Evolutionary conservation across 1,140 invertebrate species (phyloP).

Genomic region (Macrostomum lignano): DNA sequence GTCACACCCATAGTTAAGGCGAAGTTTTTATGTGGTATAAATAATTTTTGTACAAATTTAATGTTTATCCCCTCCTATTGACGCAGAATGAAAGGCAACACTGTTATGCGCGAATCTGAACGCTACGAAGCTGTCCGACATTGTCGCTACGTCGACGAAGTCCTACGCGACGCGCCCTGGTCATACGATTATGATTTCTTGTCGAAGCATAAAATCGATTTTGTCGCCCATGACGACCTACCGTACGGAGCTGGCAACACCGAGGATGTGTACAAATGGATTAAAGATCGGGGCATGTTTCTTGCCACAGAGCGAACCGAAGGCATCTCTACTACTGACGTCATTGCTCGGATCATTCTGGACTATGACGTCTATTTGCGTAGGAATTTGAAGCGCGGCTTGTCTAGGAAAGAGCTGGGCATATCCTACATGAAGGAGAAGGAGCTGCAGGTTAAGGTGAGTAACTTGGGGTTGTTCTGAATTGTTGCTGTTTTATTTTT

Average conservation of each 20-base stretch:
- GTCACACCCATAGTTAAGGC: too few species aligned
- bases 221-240: slow-evolving; percentile 93
- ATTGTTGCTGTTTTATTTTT: too few species aligned
- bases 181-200: slow-evolving; percentile 64
- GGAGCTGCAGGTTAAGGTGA: too few species aligned
- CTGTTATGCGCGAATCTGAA: slow-evolving; percentile 82
- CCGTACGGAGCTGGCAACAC: slow-evolving; percentile 48
- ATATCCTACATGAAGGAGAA: slow-evolving; percentile 5
- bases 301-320: slow-evolving; percentile 73
- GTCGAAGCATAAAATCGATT: slow-evolving; percentile 79
- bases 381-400: slow-evolving; percentile 74
- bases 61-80: too few species aligned
- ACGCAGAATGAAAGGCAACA: slow-evolving; percentile 83
- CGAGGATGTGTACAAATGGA: slow-evolving; percentile 59
- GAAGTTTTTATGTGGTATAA: too few species aligned
- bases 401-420: slow-evolving; percentile 86
- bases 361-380: slow-evolving; percentile 96
- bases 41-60: too few species aligned
- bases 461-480: too few species aligned
- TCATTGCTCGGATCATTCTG: slow-evolving; percentile 85
- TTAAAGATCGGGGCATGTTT: slow-evolving; percentile 85
- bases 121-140: slow-evolving; percentile 82
- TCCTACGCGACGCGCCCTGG: slow-evolving; percentile 79
- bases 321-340: slow-evolving; percentile 87
- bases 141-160: slow-evolving; percentile 95